Base-by-base conservation (phyloP, 1,140 invertebrate species). In the Maniola jurtina region DNA sequence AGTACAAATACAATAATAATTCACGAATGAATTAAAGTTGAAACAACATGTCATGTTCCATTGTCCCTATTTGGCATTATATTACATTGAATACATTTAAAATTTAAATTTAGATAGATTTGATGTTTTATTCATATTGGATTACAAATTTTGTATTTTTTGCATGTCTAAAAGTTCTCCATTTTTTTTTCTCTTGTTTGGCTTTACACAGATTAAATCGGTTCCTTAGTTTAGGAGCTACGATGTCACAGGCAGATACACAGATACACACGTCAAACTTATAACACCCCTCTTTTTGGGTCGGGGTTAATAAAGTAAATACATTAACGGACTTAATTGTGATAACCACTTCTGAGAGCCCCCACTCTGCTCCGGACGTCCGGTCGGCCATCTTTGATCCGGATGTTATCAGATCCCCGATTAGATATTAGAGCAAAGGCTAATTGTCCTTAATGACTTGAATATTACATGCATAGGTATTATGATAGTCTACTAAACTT, bases 391-490 rank as follows among this genome's bases (percentile, higher is more conserved):
- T 45, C 42, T 45, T 45, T 11, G 42, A 45, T 5, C 42, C 42
- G 42, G 42, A 45, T 45, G 42, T 45, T 45, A 45, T 45, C 42
- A 45, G 42, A 45, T 45, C 42, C 9, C 42, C 42, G 42, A 45
- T 38, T 38, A 38, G 38, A 38, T 45, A 45, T 45, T 45, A 45
- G 42, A n/a, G 42, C 42, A 45, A 45, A 45, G 42, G 42, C 42
- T 45, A 45, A 45, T 45, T n/a, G 42, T 45, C 42, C 42, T 45
- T 13, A 45, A 45, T 45, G 42, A 45, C 42, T 13, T 45, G 42
- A 45, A 45, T 45, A 45, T 45, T 38, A 38, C 42, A n/a, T 45
- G 5, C 9, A 6, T 9, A 6, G 38, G 38, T 38, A 38, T 25
- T 25, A 25, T 25, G 25, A 25, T 25, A 25, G 25, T 25, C 25